These are phyloP conservation scores for Coremacera marginata DNA, from an alignment of 2,888 invertebrate species.

Conservation along the genomic window DNA sequence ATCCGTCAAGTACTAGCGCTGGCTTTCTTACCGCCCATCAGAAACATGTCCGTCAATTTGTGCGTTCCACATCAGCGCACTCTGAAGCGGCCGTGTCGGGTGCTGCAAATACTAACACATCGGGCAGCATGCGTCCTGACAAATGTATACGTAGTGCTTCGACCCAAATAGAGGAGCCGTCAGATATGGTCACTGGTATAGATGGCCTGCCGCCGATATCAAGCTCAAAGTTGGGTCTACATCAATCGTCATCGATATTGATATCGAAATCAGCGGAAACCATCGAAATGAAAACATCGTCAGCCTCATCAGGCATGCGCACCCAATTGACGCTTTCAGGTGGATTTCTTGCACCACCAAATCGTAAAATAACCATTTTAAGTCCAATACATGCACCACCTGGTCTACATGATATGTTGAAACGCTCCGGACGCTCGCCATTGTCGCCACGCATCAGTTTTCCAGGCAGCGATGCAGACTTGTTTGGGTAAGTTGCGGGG, in stretches of 20 bases:
- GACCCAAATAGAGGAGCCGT: constrained; percentile 66
- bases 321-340: constrained; percentile 68
- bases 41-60: constrained; percentile 69
- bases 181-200: constrained; percentile 47
- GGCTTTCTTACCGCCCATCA: constrained; percentile 67
- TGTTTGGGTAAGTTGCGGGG: constrained; percentile 68
- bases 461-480: constrained; percentile 67
- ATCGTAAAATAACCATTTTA: constrained; percentile 79
- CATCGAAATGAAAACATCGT: constrained; percentile 67
- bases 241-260: constrained; percentile 67
- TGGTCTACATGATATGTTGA: constrained; percentile 72
- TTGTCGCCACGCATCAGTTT: constrained; percentile 68
- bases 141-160: constrained; percentile 68
- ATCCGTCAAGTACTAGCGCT: constrained; percentile 52
- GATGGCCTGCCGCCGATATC: constrained; percentile 50
- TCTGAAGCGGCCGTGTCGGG: constrained; percentile 65
- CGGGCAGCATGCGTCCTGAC: constrained; percentile 56
- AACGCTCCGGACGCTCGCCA: constrained; percentile 66
- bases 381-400: constrained; percentile 79
- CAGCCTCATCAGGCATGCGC: constrained; percentile 63
- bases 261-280: constrained; percentile 69
- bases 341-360: constrained; percentile 68
- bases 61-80: constrained; percentile 69
- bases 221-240: constrained; percentile 62
- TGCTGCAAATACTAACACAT: constrained; percentile 42